Conservation (phyloP, 2,888 invertebrate genomes). For the Tromatobia lineatoria region DNA sequence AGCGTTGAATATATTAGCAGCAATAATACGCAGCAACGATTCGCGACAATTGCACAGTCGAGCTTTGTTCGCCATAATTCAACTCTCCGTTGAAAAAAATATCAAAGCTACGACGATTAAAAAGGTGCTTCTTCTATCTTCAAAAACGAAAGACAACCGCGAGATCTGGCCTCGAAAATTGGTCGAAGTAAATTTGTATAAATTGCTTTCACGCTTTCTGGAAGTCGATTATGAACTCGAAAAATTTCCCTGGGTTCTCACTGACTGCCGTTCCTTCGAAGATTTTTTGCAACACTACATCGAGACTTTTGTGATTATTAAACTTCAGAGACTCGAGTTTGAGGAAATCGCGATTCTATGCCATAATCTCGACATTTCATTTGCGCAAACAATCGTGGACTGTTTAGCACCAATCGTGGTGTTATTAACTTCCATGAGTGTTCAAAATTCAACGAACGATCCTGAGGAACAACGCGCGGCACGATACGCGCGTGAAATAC, state of each 20-base stretch:
- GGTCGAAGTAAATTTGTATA: conserved; percentile 85
- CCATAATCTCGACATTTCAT: conserved; percentile 72
- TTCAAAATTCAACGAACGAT: conserved; percentile 70
- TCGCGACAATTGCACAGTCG: conserved; percentile 86
- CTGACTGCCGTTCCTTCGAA: conserved; percentile 81
- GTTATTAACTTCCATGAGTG: conserved; percentile 73
- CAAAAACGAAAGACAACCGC: conserved; percentile 78
- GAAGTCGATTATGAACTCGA: conserved; percentile 82
- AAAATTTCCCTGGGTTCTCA: conserved; percentile 85
- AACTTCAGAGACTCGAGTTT: conserved; percentile 82
- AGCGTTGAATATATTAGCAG: conserved; percentile 87
- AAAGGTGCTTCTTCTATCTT: conserved; percentile 85
- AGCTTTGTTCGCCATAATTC: conserved; percentile 87
- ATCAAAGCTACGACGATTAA: conserved; percentile 81
- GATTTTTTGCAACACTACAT: conserved; percentile 85
- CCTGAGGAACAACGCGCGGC: conserved; percentile 66
- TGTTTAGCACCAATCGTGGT: conserved; percentile 71
- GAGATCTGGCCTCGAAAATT: conserved; percentile 66
- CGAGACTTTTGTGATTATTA: conserved; percentile 83
- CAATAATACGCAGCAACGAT: conserved; percentile 83
- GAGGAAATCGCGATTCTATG: conserved; percentile 79
- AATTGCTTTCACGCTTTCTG: conserved; percentile 87
- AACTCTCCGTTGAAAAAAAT: conserved; percentile 87
- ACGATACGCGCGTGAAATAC: conserved; percentile 72
- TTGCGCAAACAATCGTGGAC: conserved; percentile 79